A percentile compares a stretch with the other conserved stretches of the same genome.
These are phyloP conservation scores for Porphyrio hochstetteri DNA, from an alignment of 2,113 vertebrate species.

Conservation along the genomic window DNA sequence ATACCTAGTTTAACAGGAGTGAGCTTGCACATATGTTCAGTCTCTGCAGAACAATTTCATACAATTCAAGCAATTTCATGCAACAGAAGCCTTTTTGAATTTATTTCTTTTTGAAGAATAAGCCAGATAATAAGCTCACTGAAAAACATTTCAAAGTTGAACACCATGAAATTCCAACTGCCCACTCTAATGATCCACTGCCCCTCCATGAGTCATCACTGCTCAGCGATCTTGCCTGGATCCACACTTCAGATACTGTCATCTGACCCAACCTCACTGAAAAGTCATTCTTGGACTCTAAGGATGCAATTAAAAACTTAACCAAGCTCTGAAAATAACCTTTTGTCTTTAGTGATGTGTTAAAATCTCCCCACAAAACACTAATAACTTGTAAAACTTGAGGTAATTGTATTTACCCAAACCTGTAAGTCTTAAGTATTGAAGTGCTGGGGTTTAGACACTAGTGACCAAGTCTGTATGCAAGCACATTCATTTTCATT, in stretches of 20 bases:
- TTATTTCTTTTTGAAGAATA: neutral
- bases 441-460: neutral
- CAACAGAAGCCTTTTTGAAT: neutral
- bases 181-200: neutral
- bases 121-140: neutral
- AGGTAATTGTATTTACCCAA: neutral
- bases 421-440: neutral
- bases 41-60: neutral
- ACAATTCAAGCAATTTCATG: too few species aligned
- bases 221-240: neutral
- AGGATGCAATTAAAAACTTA: neutral
- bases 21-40: neutral
- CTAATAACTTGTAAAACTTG: neutral
- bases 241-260: neutral
- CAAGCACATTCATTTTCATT: neutral
- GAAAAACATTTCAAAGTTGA: neutral
- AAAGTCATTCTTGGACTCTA: neutral
- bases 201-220: rapidly evolving
- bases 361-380: neutral
- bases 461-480: neutral
- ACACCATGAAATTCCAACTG: neutral
- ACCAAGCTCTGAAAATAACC: neutral
- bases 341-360: neutral
- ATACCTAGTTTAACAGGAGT: neutral
- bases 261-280: neutral